Conservation (phyloP, 2,113 vertebrate genomes). For the Notechis scutatus region DNA sequence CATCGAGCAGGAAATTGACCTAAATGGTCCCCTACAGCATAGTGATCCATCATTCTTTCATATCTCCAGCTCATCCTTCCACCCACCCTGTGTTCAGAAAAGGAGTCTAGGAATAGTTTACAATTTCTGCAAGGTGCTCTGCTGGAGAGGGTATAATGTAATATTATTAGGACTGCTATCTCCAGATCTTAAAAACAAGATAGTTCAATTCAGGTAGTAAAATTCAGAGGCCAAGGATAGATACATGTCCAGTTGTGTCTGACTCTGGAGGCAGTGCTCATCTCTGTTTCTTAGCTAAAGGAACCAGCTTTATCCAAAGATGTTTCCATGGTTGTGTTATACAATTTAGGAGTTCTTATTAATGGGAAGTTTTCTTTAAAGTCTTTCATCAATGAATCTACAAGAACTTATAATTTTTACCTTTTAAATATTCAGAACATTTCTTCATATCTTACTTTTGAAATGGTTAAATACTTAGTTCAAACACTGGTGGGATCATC, state of each 20-base stretch:
- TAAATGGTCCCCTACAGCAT: background rate
- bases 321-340: background rate
- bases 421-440: background rate
- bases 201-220: background rate
- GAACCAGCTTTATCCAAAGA: too few relatives aligned
- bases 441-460: background rate
- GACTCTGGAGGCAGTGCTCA: too few relatives aligned
- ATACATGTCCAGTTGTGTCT: background rate
- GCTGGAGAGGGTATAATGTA: background rate
- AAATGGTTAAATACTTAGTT: background rate
- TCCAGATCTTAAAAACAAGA: background rate
- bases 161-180: background rate
- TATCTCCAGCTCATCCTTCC: background rate
- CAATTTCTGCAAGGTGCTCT: background rate
- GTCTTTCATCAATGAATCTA: background rate
- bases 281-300: too few relatives aligned
- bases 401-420: background rate
- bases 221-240: background rate
- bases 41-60: background rate
- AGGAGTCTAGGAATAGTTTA: background rate
- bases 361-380: background rate
- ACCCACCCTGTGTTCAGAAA: background rate
- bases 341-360: background rate
- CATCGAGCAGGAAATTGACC: background rate
- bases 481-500: background rate